phyloP scores from a whole-genome alignment of 2,113 vertebrate genomes.

The Mirounga angustirostris region DNA sequence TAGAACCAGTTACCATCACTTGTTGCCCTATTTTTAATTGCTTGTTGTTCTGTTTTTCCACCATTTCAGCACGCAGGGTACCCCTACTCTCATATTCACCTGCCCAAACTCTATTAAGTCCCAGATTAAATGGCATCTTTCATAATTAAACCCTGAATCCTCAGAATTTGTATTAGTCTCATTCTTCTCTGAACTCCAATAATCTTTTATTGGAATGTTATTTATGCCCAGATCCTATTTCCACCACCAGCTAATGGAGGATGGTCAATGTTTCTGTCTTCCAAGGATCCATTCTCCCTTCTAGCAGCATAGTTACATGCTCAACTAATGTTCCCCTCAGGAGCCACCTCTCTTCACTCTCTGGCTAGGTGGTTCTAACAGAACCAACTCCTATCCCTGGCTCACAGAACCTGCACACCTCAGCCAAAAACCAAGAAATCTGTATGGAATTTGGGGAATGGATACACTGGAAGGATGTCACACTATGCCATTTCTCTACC shows the following conservation, averaged over 20 bases:
- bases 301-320: fast-evolving
- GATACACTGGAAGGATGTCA: background rate
- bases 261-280: background rate
- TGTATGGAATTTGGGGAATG: fast-evolving
- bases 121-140: background rate
- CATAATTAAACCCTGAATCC: background rate
- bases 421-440: background rate
- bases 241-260: background rate
- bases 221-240: background rate
- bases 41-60: background rate
- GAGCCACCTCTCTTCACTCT: background rate
- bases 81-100: background rate
- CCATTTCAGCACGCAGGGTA: background rate
- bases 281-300: background rate
- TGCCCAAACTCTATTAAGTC: background rate
- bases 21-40: background rate
- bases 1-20: background rate
- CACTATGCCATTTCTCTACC: background rate
- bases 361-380: background rate
- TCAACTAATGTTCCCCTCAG: background rate
- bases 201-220: background rate
- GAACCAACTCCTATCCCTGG: background rate
- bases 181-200: background rate
- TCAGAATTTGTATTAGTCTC: background rate
- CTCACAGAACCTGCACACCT: background rate